Percentiles rank a stretch among this genome's conserved stretches.
Evolutionary conservation across 2,888 invertebrate genomes (phyloP).

Genomic region (Terebella lapidaria): DNA sequence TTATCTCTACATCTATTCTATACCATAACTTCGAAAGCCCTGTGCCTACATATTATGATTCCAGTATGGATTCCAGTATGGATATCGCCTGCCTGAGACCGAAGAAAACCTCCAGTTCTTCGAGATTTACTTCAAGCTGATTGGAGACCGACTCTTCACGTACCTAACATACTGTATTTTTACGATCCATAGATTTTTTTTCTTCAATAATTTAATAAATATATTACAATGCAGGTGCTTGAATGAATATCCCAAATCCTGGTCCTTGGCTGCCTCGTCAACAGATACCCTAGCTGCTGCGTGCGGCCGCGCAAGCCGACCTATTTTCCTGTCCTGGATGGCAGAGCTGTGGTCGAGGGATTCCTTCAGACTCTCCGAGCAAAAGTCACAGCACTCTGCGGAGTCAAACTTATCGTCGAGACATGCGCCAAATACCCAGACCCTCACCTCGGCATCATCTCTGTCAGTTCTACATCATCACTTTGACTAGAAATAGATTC

Average conservation of each 20-base stretch:
- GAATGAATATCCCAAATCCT: not conserved
- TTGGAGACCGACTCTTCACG: slow-evolving; percentile 42
- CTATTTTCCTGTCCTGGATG: slow-evolving; percentile 5
- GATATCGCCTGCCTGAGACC: slow-evolving; percentile 45
- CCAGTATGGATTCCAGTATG: slow-evolving; percentile 37
- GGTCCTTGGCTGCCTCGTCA: not conserved
- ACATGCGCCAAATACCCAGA: not conserved
- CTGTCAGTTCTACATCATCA: no score
- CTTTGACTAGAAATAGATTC: no score
- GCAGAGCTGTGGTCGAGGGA: slow-evolving; percentile 4
- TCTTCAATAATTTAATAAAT: slow-evolving; percentile 1
- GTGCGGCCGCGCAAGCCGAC: not conserved
- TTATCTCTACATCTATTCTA: slow-evolving; percentile 12
- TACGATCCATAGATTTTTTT: no score
- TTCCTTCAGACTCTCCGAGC: slow-evolving; percentile 38
- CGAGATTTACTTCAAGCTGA: slow-evolving; percentile 40
- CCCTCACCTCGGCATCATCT: not conserved
- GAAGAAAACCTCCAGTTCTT: slow-evolving; percentile 42
- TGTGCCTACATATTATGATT: no score
- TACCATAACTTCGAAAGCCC: no score
- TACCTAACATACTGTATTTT: no score
- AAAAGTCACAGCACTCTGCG: slow-evolving; percentile 40
- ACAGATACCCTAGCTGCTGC: not conserved
- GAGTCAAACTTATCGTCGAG: slow-evolving; percentile 25
- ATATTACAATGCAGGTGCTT: not conserved